phyloP scores from a whole-genome alignment of 2,797 vertebrate species.

The Labroides dimidiatus region DNA sequence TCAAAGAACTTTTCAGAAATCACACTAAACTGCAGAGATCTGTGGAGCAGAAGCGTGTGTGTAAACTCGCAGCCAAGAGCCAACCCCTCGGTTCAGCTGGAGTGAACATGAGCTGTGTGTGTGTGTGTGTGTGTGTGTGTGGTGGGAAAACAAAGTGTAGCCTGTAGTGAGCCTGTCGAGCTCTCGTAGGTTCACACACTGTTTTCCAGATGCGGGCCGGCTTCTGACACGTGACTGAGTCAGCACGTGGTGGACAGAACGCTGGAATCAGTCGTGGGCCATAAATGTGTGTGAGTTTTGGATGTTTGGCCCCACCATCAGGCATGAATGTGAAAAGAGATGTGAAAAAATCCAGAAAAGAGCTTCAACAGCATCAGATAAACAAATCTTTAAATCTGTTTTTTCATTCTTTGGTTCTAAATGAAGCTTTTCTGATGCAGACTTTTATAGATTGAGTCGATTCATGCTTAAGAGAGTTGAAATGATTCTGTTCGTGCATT shows the following conservation, averaged over 20 bases:
- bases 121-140: background rate
- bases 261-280: constrained; percentile 2
- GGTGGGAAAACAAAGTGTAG: background rate
- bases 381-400: too few species aligned
- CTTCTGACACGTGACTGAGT: background rate
- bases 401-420: too few species aligned
- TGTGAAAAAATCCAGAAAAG: background rate
- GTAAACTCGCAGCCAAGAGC: background rate
- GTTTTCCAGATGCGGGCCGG: constrained; percentile 14
- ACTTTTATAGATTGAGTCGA: too few species aligned
- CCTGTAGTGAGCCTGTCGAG: too few species aligned
- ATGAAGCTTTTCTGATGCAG: too few species aligned
- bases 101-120: background rate
- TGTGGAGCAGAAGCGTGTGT: background rate
- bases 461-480: too few species aligned
- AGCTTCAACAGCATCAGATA: background rate
- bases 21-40: background rate
- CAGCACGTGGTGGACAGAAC: background rate
- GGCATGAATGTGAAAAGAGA: background rate
- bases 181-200: background rate
- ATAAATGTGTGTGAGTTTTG: background rate
- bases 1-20: too few species aligned
- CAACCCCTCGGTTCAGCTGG: background rate
- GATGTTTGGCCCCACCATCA: background rate
- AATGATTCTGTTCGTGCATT: too few species aligned